Percentiles rank a stretch among this genome's conserved stretches.
These are phyloP conservation scores for Drosophila tanythrix DNA, from an alignment of 2,888 invertebrate species.

Conservation along the genomic window DNA sequence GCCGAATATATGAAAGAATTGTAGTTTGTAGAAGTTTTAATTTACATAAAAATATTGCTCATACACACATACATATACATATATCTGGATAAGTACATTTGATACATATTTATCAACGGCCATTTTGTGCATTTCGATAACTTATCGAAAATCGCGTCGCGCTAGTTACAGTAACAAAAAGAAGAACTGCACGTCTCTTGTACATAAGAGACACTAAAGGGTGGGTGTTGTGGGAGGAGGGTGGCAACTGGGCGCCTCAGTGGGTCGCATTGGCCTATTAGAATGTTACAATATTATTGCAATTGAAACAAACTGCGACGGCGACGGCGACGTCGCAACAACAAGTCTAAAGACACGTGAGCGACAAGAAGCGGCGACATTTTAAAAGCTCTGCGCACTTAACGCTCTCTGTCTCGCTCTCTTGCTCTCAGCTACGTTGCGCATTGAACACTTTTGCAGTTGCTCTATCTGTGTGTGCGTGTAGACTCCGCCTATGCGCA, in stretches of 20 bases:
- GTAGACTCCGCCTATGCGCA: conserved; percentile 58
- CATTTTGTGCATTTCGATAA: conserved; percentile 15
- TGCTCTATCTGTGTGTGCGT: conserved; percentile 27
- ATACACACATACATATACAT: background rate
- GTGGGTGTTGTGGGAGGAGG: conserved; percentile 1
- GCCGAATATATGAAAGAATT: background rate
- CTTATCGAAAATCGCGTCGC: conserved; percentile 4
- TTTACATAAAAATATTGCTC: background rate
- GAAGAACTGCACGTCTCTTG: conserved; percentile 4
- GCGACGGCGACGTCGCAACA: conserved; percentile 30
- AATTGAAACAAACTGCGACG: conserved; percentile 76
- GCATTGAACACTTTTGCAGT: conserved; percentile 14
- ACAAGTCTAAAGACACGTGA: conserved; percentile 45
- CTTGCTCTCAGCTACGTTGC: conserved; percentile 20
- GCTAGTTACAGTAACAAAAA: background rate
- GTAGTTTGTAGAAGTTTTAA: background rate
- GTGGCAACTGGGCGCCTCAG: conserved; percentile 32
- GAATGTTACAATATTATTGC: conserved; percentile 82
- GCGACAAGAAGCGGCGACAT: conserved; percentile 63
- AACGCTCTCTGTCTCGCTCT: conserved; percentile 26
- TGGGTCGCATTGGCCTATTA: conserved; percentile 76
- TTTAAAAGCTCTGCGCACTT: conserved; percentile 60
- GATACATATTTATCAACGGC: background rate
- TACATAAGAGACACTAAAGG: conserved; percentile 30
- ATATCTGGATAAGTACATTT: background rate